Conservation (phyloP, 2,888 invertebrate species). For the Cheiracanthium punctorium region DNA sequence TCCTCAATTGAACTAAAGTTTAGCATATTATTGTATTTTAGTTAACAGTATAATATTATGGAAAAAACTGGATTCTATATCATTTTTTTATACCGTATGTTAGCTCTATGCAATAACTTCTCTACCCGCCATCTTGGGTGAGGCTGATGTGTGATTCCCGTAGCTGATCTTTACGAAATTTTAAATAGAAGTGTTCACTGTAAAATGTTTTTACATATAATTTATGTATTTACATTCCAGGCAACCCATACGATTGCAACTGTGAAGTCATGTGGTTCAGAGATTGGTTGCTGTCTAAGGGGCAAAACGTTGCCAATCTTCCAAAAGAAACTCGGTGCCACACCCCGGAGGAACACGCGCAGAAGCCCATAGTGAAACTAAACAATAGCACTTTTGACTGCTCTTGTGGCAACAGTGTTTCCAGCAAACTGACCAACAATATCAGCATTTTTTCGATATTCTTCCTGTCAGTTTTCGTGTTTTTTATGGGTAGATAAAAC, state of each 20-base stretch:
- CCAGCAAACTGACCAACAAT: slow-evolving; percentile 3
- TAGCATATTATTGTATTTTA: no score
- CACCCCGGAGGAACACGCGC: slow-evolving; percentile 31
- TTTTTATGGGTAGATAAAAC: slow-evolving; percentile 52
- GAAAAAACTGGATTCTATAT: no score
- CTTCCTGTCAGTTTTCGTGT: slow-evolving; percentile 26
- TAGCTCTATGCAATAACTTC: no score
- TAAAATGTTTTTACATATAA: no score
- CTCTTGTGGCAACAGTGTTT: neutral
- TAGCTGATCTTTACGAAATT: no score
- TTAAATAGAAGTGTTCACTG: no score
- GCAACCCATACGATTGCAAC: slow-evolving; percentile 90
- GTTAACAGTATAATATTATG: no score
- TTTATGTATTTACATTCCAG: no score
- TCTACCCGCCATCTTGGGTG: no score
- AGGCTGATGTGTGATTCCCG: no score
- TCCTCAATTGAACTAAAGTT: no score
- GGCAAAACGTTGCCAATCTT: slow-evolving; percentile 63
- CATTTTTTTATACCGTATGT: no score
- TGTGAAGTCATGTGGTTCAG: slow-evolving; percentile 93
- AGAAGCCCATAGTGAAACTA: slow-evolving; percentile 67
- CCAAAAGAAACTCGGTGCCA: slow-evolving; percentile 69
- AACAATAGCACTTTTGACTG: slow-evolving; percentile 39
- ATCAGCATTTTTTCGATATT: neutral
- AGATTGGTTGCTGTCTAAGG: slow-evolving; percentile 77